Evolutionary conservation across 1,140 invertebrate species (phyloP), one percentile per base, ranked within the genome.

Genomic region (Papilio xuthus): DNA sequence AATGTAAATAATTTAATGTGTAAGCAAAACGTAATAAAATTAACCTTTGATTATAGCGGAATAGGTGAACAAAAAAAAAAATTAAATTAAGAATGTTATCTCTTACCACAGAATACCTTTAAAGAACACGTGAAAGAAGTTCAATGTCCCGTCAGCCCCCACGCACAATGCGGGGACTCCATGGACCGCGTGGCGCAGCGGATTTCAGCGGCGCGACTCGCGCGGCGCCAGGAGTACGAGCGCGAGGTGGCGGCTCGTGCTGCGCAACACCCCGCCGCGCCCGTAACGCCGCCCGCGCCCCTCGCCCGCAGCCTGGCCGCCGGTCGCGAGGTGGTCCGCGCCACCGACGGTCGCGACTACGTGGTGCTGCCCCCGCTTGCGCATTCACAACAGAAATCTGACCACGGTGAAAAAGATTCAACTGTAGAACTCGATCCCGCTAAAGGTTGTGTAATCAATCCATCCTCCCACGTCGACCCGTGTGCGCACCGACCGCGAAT

Each of bases 401-500:
- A 72, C 12, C 20, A 28, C 20, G 20, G 13, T 18, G 56, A 10
- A 28, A 23, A 9, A 60, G 26, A 81, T 12, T 76, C 50, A 3
- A 69, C 79, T 13, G 70, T 86, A 12, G 42, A 82, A 7, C 53
- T 85, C 6, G 37, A 79, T 8, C 80, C 84, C 10, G 78, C 78
- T n/a, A 77, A 81, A 37, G 73, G 50, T 23, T 86, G 85, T 69
- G 71, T 81, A 9, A 81, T 85, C 10, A 79, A 47, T 20, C 67
- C 47, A 0, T 77, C 63, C 4, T n/a, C 28, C 1, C 77, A 81
- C 32, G 69, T 85, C 13, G 85, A 88, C 78, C 86, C 85, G 8
- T 88, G 88, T 63, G 84, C 81, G n/a, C 84, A 88, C 37, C 79
- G 78, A 12, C 86, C 84, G 4, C 83, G 84, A 15, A 63, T 82